Base-by-base conservation (phyloP, 2,888 invertebrate genomes). In the Drosophila merina region DNA sequence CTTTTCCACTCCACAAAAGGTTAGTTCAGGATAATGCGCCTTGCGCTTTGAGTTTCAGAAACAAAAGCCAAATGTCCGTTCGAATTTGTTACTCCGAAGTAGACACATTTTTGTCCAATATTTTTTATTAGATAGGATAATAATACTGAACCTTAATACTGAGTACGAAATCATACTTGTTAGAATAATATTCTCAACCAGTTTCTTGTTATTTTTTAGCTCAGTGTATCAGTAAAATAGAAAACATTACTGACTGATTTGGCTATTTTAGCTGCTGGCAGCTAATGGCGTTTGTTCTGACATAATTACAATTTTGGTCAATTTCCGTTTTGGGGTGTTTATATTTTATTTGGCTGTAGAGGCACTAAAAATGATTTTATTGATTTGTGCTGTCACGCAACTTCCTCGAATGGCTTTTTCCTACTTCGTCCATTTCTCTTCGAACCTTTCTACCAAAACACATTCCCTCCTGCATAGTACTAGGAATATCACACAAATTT, bases 321-420 rank as follows among this genome's bases (percentile, higher is more conserved):
- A 86, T 88, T 88, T 88, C 83, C 83, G 76, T 75, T 86, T 75
- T 71, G 5, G 74, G 74, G 82, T 75, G 76, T 72, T 62, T 72
- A 63, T 55, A 66, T 51, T 56, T 56, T 72, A 58, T 72, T 71
- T 66, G 26, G 64, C 55, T 82, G 77, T 75, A 72, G 38, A 25
- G 54, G 63, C 62, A 63, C 57, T 63, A 69, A 76, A 75, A 80
- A 79, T 77, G 76, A 77, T 81, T 86, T 87, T 88, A 88, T 88
- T 88, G 88, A 88, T 88, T 88, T 82, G 77, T 85, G 71, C 40
- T 77, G 88, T 83, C 88, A 88, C 88, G 88, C 88, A 85, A 88
- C 75, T 73, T 76, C 72, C 69, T 57, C 48, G 62, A 69, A 63
- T 52, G 67, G 62, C 47, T 59, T 31, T 31, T 36, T 12, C n/a